Evolutionary conservation across 2,888 invertebrate genomes (phyloP).

Genomic region (Tenthredo distinguenda): DNA sequence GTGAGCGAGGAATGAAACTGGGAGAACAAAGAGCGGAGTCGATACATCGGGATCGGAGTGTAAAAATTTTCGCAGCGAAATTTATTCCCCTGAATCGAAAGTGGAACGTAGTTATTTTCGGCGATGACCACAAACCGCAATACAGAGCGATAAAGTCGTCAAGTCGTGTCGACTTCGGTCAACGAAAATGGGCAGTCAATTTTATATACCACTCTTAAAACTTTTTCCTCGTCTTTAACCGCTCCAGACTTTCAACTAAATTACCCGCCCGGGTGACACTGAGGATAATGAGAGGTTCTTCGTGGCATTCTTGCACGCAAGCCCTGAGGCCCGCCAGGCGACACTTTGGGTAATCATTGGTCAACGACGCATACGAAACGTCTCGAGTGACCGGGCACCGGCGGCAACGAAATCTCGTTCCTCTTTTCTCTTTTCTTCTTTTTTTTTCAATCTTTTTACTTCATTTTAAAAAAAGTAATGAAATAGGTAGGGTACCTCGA

Average conservation of each 20-base stretch:
- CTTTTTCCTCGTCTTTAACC: slow-evolving; percentile 17
- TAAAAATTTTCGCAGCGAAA: neutral
- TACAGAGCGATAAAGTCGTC: slow-evolving; percentile 29
- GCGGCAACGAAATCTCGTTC: slow-evolving; percentile 14
- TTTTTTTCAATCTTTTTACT: neutral
- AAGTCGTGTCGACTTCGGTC: neutral
- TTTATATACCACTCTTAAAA: slow-evolving; percentile 18
- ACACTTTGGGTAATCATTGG: slow-evolving; percentile 76
- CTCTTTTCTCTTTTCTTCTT: neutral
- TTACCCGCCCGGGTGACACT: slow-evolving; percentile 76
- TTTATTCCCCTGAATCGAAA: neutral
- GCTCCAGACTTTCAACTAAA: slow-evolving; percentile 70
- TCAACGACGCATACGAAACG: slow-evolving; percentile 53
- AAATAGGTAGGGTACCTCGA: neutral
- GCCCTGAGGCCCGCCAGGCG: slow-evolving; percentile 70
- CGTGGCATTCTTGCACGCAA: slow-evolving; percentile 76
- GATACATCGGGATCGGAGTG: neutral
- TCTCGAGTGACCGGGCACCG: slow-evolving; percentile 38
- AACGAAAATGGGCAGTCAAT: slow-evolving; percentile 34
- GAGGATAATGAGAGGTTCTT: slow-evolving; percentile 70
- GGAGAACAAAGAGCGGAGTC: neutral
- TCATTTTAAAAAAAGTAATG: neutral
- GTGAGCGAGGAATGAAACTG: neutral
- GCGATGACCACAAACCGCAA: slow-evolving; percentile 44
- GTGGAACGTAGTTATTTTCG: slow-evolving; percentile 33